A percentile compares a stretch with the other conserved stretches of the same genome.
These are phyloP conservation scores for Oscheius sp. DNA, from an alignment of 2,888 invertebrate species.

Conservation along the genomic window DNA sequence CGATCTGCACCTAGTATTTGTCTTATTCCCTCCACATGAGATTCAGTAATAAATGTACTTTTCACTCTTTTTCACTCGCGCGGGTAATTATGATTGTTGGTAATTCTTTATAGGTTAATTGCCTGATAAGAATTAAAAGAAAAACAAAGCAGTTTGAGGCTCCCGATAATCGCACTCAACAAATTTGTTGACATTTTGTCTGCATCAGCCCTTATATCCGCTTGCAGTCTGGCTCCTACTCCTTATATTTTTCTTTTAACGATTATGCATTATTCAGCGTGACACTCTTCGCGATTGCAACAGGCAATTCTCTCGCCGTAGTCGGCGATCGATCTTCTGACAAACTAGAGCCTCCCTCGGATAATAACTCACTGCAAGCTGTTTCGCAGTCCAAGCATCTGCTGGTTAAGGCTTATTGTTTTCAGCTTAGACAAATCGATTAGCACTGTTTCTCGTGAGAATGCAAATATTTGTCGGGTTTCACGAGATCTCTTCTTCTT, in stretches of 20 bases:
- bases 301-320: background rate
- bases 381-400: background rate
- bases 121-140: background rate
- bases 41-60: background rate
- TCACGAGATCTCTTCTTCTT: constrained; percentile 19
- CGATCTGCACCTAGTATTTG: background rate
- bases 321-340: constrained; percentile 14
- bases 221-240: background rate
- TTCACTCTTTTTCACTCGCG: background rate
- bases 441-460: constrained; percentile 10
- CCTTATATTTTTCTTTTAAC: background rate
- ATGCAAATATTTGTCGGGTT: constrained; percentile 28
- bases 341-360: background rate
- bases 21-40: background rate
- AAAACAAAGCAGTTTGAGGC: background rate
- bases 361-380: constrained; percentile 4
- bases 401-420: too few species aligned
- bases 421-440: background rate
- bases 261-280: background rate
- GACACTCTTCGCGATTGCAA: background rate
- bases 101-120: background rate
- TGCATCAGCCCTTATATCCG: background rate
- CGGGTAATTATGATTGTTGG: background rate
- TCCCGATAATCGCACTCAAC: background rate
- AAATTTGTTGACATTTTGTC: too few species aligned